Percentiles rank a stretch among this genome's conserved stretches.
These are phyloP conservation scores for Nycticryphes semicollaris DNA, from an alignment of 2,113 vertebrate genomes.

Conservation along the genomic window DNA sequence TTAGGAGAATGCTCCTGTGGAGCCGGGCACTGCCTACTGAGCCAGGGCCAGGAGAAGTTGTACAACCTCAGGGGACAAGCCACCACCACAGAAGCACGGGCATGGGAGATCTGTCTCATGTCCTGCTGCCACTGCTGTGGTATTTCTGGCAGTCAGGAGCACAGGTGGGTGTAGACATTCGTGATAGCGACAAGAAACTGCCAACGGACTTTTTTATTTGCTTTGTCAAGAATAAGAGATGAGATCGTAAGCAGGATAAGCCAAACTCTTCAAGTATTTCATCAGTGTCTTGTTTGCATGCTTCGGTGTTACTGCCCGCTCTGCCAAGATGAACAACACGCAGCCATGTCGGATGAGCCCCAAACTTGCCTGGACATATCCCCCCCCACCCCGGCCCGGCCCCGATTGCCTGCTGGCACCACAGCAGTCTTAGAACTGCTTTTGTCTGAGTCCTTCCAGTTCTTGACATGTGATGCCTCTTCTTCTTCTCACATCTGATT, in stretches of 20 bases:
- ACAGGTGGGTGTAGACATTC: not conserved
- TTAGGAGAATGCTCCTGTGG: not conserved
- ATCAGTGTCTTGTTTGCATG: not conserved
- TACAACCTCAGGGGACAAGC: not conserved
- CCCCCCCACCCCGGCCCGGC: too few relatives aligned
- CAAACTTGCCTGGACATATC: not conserved
- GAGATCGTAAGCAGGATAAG: not conserved
- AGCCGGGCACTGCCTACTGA: not conserved
- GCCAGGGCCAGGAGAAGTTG: not conserved
- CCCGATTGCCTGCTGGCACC: not conserved
- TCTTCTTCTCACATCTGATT: not conserved
- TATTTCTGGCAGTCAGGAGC: not conserved
- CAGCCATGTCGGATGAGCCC: not conserved
- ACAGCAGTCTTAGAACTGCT: not conserved
- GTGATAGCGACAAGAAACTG: accelerated
- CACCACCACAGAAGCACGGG: not conserved
- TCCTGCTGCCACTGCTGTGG: not conserved
- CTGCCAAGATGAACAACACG: not conserved
- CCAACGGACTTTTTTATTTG: not conserved
- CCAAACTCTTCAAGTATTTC: not conserved
- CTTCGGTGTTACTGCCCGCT: not conserved
- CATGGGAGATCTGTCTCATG: not conserved
- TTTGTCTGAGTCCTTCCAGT: accelerated
- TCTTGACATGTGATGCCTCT: not conserved
- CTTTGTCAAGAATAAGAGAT: not conserved